Base-by-base conservation (phyloP, 2,113 vertebrate species). In the Pungitius pungitius region DNA sequence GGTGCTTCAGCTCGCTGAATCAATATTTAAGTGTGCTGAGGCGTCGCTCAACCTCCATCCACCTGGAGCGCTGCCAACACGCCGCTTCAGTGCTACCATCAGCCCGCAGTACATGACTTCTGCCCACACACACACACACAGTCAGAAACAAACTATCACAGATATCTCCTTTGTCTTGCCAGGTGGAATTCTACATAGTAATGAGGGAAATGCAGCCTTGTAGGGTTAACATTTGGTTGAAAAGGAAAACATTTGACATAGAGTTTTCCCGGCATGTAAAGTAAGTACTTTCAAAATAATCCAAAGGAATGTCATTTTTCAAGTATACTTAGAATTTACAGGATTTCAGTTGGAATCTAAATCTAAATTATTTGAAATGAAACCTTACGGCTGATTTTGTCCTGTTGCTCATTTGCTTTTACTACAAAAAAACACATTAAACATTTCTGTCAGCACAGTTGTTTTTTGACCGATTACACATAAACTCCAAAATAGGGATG, bases 31-130 rank as follows among this genome's bases (percentile, higher is more conserved):
- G 83, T 47, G 43, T 20, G 55, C 69, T n/a, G 77, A 92, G 89
- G 87, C 87, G 70, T 87, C 86, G 73, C 75, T 89, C 83, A 81
- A 86, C 84, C 89, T 91, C 79, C 83, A 84, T 88, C 76, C 61
- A 83, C 72, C 83, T 92, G 93, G 91, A 91, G 54, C 6, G 18
- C 81, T 75, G 92, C 93, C 93, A 92, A 89, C 75, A 76, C 52
- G 65, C 59, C 77, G 83, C 55, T 73, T 79, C 66, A 73, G 69
- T 51, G 49, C 76, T 83, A 74, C 69, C 79, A 78, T 59, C 80
- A 78, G 80, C 85, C 82, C 27, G 55, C 64, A 69, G 79, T 73
- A 69, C 68, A 67, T 26, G 64, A 82, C 81, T 78, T 47, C 88
- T 78, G 85, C 88, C 89, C 86, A 88, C 87, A 84, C 88, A 84